Evolutionary conservation across 2,113 vertebrate species (phyloP).

Genomic region (Ancistrus triradiatus): DNA sequence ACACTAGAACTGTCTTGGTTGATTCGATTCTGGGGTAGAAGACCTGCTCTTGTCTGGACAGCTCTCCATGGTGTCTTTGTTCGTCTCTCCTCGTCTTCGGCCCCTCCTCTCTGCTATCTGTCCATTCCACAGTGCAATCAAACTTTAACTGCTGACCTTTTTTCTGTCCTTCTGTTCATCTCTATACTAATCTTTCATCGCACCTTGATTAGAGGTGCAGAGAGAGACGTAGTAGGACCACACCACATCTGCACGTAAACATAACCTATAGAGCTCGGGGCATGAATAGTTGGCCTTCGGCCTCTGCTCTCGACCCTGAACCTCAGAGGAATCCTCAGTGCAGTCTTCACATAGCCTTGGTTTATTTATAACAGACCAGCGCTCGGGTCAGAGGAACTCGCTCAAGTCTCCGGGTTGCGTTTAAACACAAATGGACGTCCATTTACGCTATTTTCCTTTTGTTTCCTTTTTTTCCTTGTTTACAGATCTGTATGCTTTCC

Average conservation of each 20-base stretch:
- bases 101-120: conserved; percentile 3
- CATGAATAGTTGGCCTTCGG: conserved; percentile 58
- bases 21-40: too few species aligned
- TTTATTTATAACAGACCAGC: conserved; percentile 63
- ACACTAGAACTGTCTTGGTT: too few species aligned
- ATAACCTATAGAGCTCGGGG: conserved; percentile 30
- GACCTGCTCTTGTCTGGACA: too few species aligned
- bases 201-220: conserved; percentile 54
- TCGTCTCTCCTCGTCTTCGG: not conserved
- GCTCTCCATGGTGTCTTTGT: too few species aligned
- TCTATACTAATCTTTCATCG: conserved; percentile 47
- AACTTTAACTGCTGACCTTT: too few species aligned
- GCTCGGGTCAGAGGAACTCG: too few species aligned
- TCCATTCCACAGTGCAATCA: conserved; percentile 46
- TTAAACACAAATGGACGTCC: too few species aligned
- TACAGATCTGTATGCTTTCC: too few species aligned
- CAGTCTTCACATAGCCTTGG: conserved; percentile 60
- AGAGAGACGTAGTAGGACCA: conserved; percentile 27
- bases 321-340: conserved; percentile 53
- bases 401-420: not conserved
- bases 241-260: not conserved
- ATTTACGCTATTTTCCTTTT: too few species aligned
- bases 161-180: too few species aligned
- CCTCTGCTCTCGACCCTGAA: conserved; percentile 46
- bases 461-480: too few species aligned